These are phyloP conservation scores for Drosophila kepulauana DNA, from an alignment of 1,140 invertebrate species.

Conservation along the genomic window DNA sequence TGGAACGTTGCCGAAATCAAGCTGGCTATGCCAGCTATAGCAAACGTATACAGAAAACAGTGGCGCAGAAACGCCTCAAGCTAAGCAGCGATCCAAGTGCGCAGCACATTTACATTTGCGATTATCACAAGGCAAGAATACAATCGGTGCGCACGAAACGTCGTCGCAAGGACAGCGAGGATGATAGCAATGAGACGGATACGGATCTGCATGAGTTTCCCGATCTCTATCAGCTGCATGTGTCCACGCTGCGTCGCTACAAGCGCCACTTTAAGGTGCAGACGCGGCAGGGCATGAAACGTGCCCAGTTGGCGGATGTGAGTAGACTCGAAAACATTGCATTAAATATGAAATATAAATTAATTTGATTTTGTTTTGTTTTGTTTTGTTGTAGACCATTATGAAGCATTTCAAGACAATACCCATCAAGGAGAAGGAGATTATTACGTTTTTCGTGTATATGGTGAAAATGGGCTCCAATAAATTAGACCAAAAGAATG, in stretches of 20 bases:
- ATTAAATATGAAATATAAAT: neutral
- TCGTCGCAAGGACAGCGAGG: constrained; percentile 95
- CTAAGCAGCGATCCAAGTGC: constrained; percentile 94
- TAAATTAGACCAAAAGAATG: constrained; percentile 96
- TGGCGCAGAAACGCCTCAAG: constrained; percentile 95
- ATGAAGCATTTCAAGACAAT: constrained; percentile 98
- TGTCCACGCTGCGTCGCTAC: constrained; percentile 96
- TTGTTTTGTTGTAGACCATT: constrained; percentile 88
- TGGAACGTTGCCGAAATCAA: constrained; percentile 91
- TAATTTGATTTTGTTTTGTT: neutral
- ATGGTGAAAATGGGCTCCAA: constrained; percentile 97
- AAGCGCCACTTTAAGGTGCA: constrained; percentile 97
- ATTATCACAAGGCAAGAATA: constrained; percentile 97
- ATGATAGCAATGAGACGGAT: constrained; percentile 95
- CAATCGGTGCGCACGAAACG: constrained; percentile 95
- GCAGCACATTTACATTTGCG: constrained; percentile 98
- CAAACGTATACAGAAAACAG: constrained; percentile 98
- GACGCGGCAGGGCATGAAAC: constrained; percentile 95
- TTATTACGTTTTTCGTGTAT: constrained; percentile 98
- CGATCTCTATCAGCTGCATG: constrained; percentile 96
- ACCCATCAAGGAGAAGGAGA: constrained; percentile 97
- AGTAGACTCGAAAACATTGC: constrained; percentile 85
- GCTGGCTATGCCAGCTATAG: constrained; percentile 98
- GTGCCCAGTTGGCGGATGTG: constrained; percentile 97
- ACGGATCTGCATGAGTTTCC: constrained; percentile 94